phyloP scores from a whole-genome alignment of 2,113 vertebrate genomes.

The Phylloscopus trochilus region DNA sequence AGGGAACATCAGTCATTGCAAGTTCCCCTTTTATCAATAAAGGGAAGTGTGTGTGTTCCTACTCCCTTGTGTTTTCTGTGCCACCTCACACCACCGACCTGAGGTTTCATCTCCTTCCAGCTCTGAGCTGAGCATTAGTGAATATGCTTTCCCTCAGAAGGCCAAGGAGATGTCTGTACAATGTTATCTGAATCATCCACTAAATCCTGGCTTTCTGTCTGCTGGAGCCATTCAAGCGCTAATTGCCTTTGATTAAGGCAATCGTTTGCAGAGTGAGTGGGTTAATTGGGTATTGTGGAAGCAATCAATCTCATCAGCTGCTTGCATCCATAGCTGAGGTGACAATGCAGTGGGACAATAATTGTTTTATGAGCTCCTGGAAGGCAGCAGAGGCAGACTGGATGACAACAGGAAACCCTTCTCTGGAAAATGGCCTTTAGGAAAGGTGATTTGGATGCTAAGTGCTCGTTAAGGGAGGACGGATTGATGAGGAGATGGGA shows the following conservation, averaged over 20 bases:
- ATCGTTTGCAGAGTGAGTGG: slow-evolving; percentile 43
- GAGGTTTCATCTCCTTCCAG: background rate
- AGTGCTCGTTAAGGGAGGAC: background rate
- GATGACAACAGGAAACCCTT: slow-evolving; percentile 18
- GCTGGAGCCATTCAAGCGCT: slow-evolving; percentile 13
- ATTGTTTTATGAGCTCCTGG: slow-evolving; percentile 56
- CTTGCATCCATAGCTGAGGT: slow-evolving; percentile 20
- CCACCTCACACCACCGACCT: background rate
- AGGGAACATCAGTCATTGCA: background rate
- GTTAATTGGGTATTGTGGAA: slow-evolving; percentile 69
- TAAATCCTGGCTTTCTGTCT: slow-evolving; percentile 29
- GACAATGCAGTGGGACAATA: slow-evolving; percentile 27
- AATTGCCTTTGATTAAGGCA: slow-evolving; percentile 68
- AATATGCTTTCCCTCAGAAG: background rate
- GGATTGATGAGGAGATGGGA: background rate
- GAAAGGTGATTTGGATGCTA: slow-evolving; percentile 14
- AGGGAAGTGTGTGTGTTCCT: background rate
- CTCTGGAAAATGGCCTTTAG: slow-evolving; percentile 2
- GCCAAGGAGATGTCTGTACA: background rate
- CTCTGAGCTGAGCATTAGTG: background rate
- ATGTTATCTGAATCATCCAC: background rate
- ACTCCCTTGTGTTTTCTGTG: background rate
- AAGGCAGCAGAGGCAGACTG: slow-evolving; percentile 47
- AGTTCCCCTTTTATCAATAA: background rate
- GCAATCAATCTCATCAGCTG: slow-evolving; percentile 58